phyloP scores from a whole-genome alignment of 2,888 invertebrate species.

The Ashinkailepas kermadecensis region DNA sequence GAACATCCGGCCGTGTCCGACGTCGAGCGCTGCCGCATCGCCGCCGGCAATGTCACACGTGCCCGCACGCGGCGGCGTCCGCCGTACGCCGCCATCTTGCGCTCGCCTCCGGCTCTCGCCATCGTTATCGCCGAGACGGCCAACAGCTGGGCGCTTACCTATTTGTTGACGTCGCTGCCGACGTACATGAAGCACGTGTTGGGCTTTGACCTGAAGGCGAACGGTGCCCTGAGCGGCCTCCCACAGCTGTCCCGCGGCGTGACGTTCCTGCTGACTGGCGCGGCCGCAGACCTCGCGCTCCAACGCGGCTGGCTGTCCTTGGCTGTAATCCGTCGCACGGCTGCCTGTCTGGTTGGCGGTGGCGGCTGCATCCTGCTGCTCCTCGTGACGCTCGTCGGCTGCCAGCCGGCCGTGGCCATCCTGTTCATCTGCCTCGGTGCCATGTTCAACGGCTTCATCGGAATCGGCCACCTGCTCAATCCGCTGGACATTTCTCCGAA shows the following conservation, averaged over 20 bases:
- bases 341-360: not conserved
- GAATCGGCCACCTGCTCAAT: not conserved
- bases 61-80: not conserved
- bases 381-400: not conserved
- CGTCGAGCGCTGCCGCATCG: not conserved
- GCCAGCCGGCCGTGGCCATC: not conserved
- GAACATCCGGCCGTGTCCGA: not conserved
- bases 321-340: not conserved
- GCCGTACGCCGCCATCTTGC: not conserved
- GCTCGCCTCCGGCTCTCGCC: not conserved
- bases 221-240: not conserved
- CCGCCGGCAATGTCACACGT: not conserved
- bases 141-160: constrained; percentile 4
- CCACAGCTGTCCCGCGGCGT: not conserved
- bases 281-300: not conserved
- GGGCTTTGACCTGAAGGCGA: not conserved
- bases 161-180: not conserved
- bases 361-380: not conserved
- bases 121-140: not conserved
- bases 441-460: not conserved
- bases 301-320: not conserved
- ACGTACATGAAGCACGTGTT: constrained; percentile 19
- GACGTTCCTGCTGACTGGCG: not conserved
- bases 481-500: constrained; percentile 12
- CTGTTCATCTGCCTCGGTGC: not conserved